Evolutionary conservation across 2,797 vertebrate genomes (phyloP), one percentile per base, ranked within the genome.

Genomic region (Megaceryle alcyon): DNA sequence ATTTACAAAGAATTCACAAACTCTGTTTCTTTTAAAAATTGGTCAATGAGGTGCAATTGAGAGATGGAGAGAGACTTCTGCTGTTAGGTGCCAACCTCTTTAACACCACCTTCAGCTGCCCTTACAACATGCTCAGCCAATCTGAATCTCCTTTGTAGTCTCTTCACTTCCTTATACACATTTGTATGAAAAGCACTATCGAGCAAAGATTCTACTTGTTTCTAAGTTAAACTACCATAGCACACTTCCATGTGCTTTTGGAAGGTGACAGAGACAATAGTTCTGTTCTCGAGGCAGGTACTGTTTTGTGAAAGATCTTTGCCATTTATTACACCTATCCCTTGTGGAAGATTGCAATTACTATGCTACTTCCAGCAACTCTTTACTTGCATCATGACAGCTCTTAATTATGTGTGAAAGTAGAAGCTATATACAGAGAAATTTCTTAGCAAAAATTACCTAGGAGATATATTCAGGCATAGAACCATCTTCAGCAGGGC

Each of bases 391-490:
- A 51, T 90, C 83, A 66, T 94, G 94, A 82, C 86, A 94, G 78
- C 83, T 95, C 83, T 92, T 96, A 96, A 95, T 96, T 94, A 86
- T 49, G 66, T 89, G 84, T 88, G 88, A 95, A 94, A 92, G 66
- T 49, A 84, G 79, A 64, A 91, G 68, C 91, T 94, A 18, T 22
- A 37, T 70, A 86, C 53, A 48, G 81, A 53, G 81, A 57, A 70
- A 80, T 77, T 86, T 92, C 59, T 84, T 31, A 14, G 66, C 69
- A 64, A 3, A n/a, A 63, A 79, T 82, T 86, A 51, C 83, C 59
- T 79, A 21, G 14, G 81, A 91, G 63, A n/a, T 51, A 44, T 22
- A 33, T 80, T 84, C 53, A 64, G 35, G 51, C 39, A 59, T 35
- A 28, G 70, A 76, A 78, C 1, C 0, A 3, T 84, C 48, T 87